Percentiles rank a stretch among this genome's conserved stretches.
phyloP scores from a whole-genome alignment of 2,113 vertebrate genomes.

The Myiozetetes cayanensis region DNA sequence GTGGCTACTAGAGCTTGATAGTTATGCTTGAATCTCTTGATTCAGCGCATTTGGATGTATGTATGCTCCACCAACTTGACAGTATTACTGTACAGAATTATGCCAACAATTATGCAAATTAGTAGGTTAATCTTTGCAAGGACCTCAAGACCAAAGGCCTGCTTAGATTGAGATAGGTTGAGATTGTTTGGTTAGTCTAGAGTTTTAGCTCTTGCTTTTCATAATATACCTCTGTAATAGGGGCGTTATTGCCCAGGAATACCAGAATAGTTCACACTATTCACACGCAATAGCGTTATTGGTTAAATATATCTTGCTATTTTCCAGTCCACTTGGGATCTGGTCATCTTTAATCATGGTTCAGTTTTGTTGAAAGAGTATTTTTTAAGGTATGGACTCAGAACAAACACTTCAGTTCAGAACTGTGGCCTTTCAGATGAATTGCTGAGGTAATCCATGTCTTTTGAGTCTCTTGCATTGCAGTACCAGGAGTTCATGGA shows the following conservation, averaged over 20 bases:
- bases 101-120: neutral
- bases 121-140: neutral
- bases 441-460: neutral
- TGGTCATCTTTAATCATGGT: neutral
- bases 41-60: neutral
- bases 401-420: neutral
- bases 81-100: neutral
- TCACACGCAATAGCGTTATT: neutral
- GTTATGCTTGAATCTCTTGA: neutral
- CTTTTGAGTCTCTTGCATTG: neutral
- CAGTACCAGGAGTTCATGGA: neutral
- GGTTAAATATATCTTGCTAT: neutral
- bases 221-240: neutral
- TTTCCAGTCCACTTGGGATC: neutral
- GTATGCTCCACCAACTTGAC: neutral
- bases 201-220: neutral
- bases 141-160: neutral
- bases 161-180: neutral
- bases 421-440: neutral
- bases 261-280: neutral
- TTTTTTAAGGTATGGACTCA: neutral
- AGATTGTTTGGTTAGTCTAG: neutral
- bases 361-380: conserved; percentile 3
- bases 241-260: neutral
- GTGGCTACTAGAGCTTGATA: neutral